Evolutionary conservation across 1,140 invertebrate genomes (phyloP), one percentile per base, ranked within the genome.

Genomic region (Triops cancriformis): DNA sequence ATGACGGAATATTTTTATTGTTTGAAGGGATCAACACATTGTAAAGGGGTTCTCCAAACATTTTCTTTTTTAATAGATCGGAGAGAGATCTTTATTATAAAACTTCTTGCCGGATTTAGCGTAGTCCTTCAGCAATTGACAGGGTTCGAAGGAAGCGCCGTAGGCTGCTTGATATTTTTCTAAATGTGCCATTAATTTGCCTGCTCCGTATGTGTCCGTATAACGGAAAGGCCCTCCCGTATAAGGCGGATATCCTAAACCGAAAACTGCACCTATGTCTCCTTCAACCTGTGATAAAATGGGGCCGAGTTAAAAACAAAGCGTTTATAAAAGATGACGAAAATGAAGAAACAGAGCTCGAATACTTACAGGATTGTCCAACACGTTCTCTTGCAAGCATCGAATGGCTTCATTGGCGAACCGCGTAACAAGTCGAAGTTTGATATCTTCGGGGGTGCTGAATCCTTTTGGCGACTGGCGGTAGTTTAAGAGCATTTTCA

Each of bases 221-320:
- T 94, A 99, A 82, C 96, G 91, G 91, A 99, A 99, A 31, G 98
- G 98, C 81, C 98, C 97, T 75, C 98, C 98, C 26, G 93, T 91
- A 86, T 98, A 99, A 86, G 98, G 97, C 28, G 98, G 98, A 86
- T 99, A 99, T 23, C 98, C 98, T 77, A 99, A 88, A 78, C 98
- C 98, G 85, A 99, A 99, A 1, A 99, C 98, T 72, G 97, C 97
- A 79, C 98, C 98, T 80, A 99, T 91, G 85, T 99, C 97, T 79
- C 97, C 98, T 86, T 99, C 98, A 83, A 97, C 85, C 92, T 94
- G 80, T 37, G 31, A 37, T 7, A 7, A 7, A 37, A 37, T 37
- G 31, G 31, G 7, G 31, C 31, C 26, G n/a, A n/a, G n/a, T n/a
- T n/a, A 26, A 6, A 37, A 4, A 37, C 7, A 37, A 37, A 37